Conservation (phyloP, 2,797 vertebrate species). For the Peromyscus aztecus region DNA sequence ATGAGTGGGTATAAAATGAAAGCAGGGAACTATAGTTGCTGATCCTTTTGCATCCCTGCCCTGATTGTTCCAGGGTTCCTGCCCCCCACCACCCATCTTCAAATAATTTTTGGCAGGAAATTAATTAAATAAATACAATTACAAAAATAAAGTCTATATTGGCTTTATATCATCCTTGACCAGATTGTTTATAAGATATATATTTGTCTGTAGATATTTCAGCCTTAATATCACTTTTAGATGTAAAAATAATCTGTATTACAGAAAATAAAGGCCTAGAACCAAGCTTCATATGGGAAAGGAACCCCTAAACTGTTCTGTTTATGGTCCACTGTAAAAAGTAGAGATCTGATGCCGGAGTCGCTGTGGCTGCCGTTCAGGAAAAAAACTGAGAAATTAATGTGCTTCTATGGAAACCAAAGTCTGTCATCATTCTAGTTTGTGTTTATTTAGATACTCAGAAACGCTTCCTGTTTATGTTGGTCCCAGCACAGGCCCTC, state of each 20-base stretch:
- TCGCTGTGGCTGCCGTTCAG: slow-evolving; percentile 1
- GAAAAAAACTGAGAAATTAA: slow-evolving; percentile 2
- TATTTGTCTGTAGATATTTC: not conserved
- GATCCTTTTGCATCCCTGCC: not conserved
- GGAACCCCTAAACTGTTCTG: not conserved
- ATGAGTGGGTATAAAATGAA: not conserved
- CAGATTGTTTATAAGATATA: not conserved
- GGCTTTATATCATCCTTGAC: not conserved
- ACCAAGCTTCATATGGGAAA: not conserved
- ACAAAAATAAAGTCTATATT: not conserved
- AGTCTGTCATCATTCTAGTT: not conserved
- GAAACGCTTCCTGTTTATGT: not conserved
- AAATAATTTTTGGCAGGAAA: slow-evolving; percentile 8
- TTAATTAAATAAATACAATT: not conserved
- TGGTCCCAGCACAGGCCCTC: not conserved
- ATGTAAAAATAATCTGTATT: slow-evolving; percentile 30
- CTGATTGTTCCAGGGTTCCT: slow-evolving; percentile 10
- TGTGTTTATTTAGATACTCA: not conserved
- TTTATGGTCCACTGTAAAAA: not conserved
- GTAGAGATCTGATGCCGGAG: not conserved
- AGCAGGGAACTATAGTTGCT: not conserved
- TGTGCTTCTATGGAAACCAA: not conserved
- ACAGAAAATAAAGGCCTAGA: slow-evolving; percentile 3
- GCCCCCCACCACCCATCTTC: not conserved
- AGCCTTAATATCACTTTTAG: not conserved